These are phyloP conservation scores for Triops longicaudatus DNA, from an alignment of 1,140 invertebrate species.

Conservation along the genomic window DNA sequence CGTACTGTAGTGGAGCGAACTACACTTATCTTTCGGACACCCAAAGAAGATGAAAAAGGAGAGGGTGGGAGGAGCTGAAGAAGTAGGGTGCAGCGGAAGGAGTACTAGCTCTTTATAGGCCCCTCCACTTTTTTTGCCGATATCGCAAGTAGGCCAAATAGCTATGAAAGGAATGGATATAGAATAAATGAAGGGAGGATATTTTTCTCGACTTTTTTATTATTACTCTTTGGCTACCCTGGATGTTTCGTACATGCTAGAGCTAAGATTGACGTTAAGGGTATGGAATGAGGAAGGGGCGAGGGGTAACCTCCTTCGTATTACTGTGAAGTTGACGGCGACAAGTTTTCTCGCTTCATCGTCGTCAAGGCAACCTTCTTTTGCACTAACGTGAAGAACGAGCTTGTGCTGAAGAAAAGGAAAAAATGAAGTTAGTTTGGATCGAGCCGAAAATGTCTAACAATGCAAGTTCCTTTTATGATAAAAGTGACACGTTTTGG, in stretches of 20 bases:
- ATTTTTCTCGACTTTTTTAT: too few relatives aligned
- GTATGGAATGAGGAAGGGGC: background rate
- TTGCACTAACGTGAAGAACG: background rate
- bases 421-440: background rate
- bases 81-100: too few relatives aligned
- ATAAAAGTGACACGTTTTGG: too few relatives aligned
- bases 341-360: conserved; percentile 15
- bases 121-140: too few relatives aligned
- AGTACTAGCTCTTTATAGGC: too few relatives aligned
- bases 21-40: background rate
- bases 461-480: background rate
- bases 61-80: background rate
- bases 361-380: conserved; percentile 9
- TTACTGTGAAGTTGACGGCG: background rate
- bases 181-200: too few relatives aligned
- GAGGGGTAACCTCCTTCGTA: background rate
- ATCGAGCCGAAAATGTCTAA: too few relatives aligned
- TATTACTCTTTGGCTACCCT: background rate
- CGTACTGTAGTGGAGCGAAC: background rate
- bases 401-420: background rate
- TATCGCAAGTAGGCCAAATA: too few relatives aligned
- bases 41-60: background rate
- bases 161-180: too few relatives aligned
- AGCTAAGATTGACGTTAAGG: background rate
- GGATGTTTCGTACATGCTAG: background rate